These are phyloP conservation scores for Epirrita christyi DNA, from an alignment of 2,888 invertebrate species.

Conservation along the genomic window DNA sequence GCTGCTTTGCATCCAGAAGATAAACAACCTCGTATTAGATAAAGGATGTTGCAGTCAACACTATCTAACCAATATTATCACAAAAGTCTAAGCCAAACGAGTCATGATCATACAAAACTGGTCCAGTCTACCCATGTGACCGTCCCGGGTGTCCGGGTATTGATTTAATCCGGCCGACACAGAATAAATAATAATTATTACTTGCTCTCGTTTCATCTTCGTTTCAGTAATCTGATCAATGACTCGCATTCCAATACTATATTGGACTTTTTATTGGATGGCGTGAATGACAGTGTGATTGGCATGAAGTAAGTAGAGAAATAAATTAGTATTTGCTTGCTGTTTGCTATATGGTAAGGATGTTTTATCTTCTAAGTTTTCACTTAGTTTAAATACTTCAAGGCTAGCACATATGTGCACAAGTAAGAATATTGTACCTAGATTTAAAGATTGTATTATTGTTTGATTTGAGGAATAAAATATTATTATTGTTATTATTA, in stretches of 20 bases:
- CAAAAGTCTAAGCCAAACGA: neutral
- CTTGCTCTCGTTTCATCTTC: constrained; percentile 11
- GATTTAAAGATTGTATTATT: too few species aligned
- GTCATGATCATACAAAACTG: neutral
- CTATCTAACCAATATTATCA: too few species aligned
- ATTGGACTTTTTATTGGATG: constrained; percentile 16
- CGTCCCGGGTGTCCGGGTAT: constrained; percentile 31
- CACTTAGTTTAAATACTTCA: too few species aligned
- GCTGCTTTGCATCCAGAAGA: too few species aligned
- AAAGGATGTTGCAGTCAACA: neutral
- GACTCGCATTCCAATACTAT: constrained; percentile 13
- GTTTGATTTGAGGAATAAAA: too few species aligned
- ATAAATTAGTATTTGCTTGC: neutral
- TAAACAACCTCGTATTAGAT: neutral
- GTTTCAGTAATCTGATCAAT: constrained; percentile 24
- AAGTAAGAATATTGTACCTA: too few species aligned
- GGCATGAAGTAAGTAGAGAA: constrained; percentile 2
- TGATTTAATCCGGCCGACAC: constrained; percentile 32
- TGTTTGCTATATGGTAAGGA: too few species aligned
- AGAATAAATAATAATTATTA: constrained; percentile 15
- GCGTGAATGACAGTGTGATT: neutral
- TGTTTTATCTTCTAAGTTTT: too few species aligned
- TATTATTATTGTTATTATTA: too few species aligned
- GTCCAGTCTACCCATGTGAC: neutral
- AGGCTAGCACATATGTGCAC: too few species aligned